Conservation (phyloP, 2,113 vertebrate genomes). For the Protomyctophum bolini region DNA sequence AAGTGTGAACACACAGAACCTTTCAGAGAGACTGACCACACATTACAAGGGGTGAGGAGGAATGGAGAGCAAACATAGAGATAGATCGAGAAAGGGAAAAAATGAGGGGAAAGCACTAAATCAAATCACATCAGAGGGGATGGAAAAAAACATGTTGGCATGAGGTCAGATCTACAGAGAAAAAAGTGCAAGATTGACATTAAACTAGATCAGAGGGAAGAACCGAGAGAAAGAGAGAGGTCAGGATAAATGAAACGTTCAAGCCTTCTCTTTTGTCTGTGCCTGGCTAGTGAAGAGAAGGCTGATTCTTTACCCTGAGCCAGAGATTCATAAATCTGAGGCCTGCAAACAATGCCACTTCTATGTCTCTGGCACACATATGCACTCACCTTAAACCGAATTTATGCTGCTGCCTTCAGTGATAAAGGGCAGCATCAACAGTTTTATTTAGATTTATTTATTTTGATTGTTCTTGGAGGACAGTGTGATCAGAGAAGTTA, state of each 20-base stretch:
- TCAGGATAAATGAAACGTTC: constrained; percentile 59
- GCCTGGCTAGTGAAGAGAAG: constrained; percentile 55
- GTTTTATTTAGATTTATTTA: no score
- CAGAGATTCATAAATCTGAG: constrained; percentile 58
- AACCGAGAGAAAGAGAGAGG: constrained; percentile 6
- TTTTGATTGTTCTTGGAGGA: no score
- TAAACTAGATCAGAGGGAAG: constrained; percentile 53
- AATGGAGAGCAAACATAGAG: constrained; percentile 6
- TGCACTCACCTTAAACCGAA: neutral
- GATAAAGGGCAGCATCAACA: no score
- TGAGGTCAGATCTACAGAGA: constrained; percentile 36
- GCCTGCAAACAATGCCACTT: constrained; percentile 44
- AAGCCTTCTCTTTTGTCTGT: constrained; percentile 59
- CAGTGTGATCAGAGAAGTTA: no score
- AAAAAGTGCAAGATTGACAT: constrained; percentile 49
- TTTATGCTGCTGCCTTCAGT: no score
- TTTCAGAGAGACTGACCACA: constrained; percentile 3
- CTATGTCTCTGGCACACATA: constrained; percentile 31
- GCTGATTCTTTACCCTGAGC: constrained; percentile 50
- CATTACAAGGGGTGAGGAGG: neutral
- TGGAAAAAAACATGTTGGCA: constrained; percentile 36
- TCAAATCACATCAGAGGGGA: constrained; percentile 8
- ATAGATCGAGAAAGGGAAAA: neutral
- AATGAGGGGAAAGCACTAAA: constrained; percentile 5
- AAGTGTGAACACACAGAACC: constrained; percentile 1